Evolutionary conservation across 2,113 vertebrate species (phyloP).

Genomic region (Pterophyllum scalare): DNA sequence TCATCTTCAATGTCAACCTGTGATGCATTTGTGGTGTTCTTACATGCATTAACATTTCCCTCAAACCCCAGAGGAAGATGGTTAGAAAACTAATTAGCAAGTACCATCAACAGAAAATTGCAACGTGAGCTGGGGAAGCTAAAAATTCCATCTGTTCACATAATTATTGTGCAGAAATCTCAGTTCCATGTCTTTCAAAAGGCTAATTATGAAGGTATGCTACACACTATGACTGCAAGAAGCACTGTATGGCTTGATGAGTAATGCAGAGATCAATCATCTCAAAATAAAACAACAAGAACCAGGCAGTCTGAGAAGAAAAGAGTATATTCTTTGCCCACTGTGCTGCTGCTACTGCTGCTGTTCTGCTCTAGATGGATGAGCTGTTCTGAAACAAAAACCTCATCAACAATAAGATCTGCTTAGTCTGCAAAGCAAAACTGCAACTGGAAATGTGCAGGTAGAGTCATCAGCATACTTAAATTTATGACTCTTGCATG

Average conservation of each 20-base stretch:
- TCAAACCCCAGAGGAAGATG: constrained; percentile 20
- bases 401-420: constrained; percentile 34
- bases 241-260: neutral
- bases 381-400: constrained; percentile 36
- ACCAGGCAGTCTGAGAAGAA: neutral
- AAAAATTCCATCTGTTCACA: neutral
- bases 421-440: constrained; percentile 57
- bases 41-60: constrained; percentile 18
- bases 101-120: constrained; percentile 4
- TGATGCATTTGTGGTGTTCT: constrained; percentile 5
- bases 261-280: constrained; percentile 16
- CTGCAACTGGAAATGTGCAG: constrained; percentile 24
- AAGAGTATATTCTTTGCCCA: constrained; percentile 15
- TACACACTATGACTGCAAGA: neutral
- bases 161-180: neutral
- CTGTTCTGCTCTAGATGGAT: constrained; percentile 43
- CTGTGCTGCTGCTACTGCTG: constrained; percentile 22
- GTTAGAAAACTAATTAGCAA: constrained; percentile 43
- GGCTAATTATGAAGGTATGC: neutral
- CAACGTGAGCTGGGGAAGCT: neutral
- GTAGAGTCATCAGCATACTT: constrained; percentile 35
- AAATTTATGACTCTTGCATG: constrained; percentile 18
- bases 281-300: constrained; percentile 19
- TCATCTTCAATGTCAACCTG: neutral
- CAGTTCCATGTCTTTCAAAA: neutral